Base-by-base conservation (phyloP, 1,140 invertebrate genomes). In the Hyles vespertilio region DNA sequence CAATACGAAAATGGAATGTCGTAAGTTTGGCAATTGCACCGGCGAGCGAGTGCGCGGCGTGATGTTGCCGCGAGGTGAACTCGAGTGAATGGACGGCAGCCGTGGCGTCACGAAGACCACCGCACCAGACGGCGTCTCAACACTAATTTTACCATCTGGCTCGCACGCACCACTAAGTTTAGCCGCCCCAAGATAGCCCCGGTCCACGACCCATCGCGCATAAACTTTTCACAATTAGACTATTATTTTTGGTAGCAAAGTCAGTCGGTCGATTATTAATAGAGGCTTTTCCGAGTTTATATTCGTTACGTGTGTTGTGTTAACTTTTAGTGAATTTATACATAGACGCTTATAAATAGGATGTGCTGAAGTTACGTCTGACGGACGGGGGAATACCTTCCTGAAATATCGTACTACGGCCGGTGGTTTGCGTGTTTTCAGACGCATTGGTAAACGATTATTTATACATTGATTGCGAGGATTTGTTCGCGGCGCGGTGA, bases 231-330 rank as follows among this genome's bases (percentile, higher is more conserved):
- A 86, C 82, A 90, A 89, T 90, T 90, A 90, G 89, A 90, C 87
- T 87, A 90, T 89, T 90, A 90, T 90, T 90, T 90, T 89, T 87
- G 89, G 89, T 89, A 89, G 84, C 86, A 82, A 89, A 87, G 83
- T 87, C 86, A 89, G 84, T 87, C 84, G 84, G 84, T 87, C 84
- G 84, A 86, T 86, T 89, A 89, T 89, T 89, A 89, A 89, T 89
- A 89, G 86, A 87, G 86, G 86, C 84, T 87, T 89, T 89, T 87
- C 84, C 80, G 81, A 85, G 85, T 86, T 89, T 89, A 89, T 89
- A 89, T 89, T 89, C 84, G 86, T 87, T 87, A 87, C 86, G 84
- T 86, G 81, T 86, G 85, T 88, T 85, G 81, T 81, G 83, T 88
- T 87, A 88, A 87, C 84, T 87, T 89, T 89, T 89, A 89, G 86